Base-by-base conservation (phyloP, 2,797 vertebrate species). In the Enteromius anoplus region DNA sequence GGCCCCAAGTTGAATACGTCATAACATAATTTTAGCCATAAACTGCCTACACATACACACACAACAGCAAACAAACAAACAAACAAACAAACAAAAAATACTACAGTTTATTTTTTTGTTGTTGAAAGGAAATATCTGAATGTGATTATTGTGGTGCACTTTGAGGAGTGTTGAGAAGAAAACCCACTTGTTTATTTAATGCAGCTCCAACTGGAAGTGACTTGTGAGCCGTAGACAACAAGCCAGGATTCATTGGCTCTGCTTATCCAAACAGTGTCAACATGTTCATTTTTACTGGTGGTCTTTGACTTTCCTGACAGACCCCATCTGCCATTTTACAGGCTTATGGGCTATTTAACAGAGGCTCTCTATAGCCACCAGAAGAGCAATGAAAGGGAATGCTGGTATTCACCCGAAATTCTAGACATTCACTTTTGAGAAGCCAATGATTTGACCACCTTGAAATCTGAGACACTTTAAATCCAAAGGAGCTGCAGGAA, bases 251-350 rank as follows among this genome's bases (percentile, higher is more conserved):
- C 78, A 88, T 80, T 84, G 87, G 80, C 84, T 87, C 60, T 80
- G 71, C 82, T 85, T 85, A 86, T 82, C 84, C 75, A 88, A 88
- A 86, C 87, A 88, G 75, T 88, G 85, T 88, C 84, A 85, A 88
- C 79, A 81, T 86, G 84, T 80, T 85, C 76, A 81, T 37, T 85
- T 88, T 87, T 64, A 85, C 84, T 88, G 84, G 79, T 84, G 87
- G 85, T 87, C 85, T 82, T 75, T 82, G 82, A 78, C 55, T 71
- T 69, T 87, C 82, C 78, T 85, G 87, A 88, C 85, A 86, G 75
- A 82, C 78, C 76, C 85, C 87, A 86, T 86, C 84, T 86, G 85
- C 87, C 81, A 84, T 86, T 88, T 88, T 88, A 88, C 81, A 82
- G 78, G 79, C 85, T 55, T 73, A 85, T 76, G 78, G 81, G 75